phyloP scores from a whole-genome alignment of 2,113 vertebrate genomes.

The Pteronura brasiliensis region DNA sequence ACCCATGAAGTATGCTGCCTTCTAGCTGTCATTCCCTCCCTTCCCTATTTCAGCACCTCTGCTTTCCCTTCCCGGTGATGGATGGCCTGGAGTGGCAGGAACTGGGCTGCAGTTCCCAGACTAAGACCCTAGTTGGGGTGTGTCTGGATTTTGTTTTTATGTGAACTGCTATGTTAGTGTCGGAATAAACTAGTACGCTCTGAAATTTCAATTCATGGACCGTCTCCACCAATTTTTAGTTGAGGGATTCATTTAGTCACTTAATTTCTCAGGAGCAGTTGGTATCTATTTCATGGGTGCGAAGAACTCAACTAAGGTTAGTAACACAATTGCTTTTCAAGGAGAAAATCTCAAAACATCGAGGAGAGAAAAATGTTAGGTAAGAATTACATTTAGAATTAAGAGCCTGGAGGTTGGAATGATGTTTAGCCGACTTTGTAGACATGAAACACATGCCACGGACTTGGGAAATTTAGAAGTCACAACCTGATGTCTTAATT shows the following conservation, averaged over 20 bases:
- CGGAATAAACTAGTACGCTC: rapidly evolving
- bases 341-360: not conserved
- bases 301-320: not conserved
- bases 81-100: not conserved
- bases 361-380: not conserved
- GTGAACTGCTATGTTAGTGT: not conserved
- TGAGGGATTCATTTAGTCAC: not conserved
- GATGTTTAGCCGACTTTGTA: not conserved
- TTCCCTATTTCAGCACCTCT: not conserved
- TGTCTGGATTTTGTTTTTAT: not conserved
- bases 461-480: not conserved
- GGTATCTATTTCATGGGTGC: not conserved
- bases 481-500: not conserved
- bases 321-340: not conserved
- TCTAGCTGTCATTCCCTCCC: not conserved
- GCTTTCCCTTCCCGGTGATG: rapidly evolving
- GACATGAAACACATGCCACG: not conserved
- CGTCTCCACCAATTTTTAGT: not conserved
- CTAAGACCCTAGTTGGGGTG: rapidly evolving
- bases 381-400: not conserved
- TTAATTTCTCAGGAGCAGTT: not conserved
- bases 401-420: not conserved
- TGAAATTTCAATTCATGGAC: not conserved
- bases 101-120: not conserved
- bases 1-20: not conserved